Base-by-base conservation (phyloP, 2,113 vertebrate genomes). In the Onychostoma macrolepis region DNA sequence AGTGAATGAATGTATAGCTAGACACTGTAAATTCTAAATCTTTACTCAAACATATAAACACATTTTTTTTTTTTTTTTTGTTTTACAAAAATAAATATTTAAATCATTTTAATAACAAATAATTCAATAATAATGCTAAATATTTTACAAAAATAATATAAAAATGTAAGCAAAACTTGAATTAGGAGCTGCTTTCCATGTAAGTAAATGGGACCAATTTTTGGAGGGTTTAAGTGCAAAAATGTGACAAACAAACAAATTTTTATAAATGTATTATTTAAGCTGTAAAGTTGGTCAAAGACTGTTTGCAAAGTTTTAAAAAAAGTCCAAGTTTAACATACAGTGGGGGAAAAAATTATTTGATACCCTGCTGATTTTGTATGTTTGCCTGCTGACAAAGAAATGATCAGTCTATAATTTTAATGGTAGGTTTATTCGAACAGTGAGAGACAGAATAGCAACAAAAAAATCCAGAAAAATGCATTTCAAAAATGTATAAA, bases 251-350 rank as follows among this genome's bases (percentile, higher is more conserved):
- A 48, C 12, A 48, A 48, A 15, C 45, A 12, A 4, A 63, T 26
- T 28, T 28, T 63, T 63, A 12, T 63, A 63, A 63, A 63, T 63
- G n/a, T 28, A 13, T 58, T 61, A 61, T 28, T 65, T 65, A 28
- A 65, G 12, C 63, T 65, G 5, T 10, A 6, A 30, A 6, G 26
- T 12, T 71, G 45, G 77, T 87, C 87, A 72, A 43, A 50, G 67
- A 71, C 67, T 15, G 53, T 65, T 48, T 85, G 80, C 72, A 53
- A 86, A 84, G 79, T 85, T 75, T 30, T 4, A 38, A 21, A 65
- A 69, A 71, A 38, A 33, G 56, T n/a, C 21, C 65, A 21, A 38
- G 33, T 11, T 21, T 38, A 41, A 41, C 4, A 1, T 12, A 4
- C 4, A 33, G 36, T 38, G 0, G 36, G 33, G 33, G 3, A 33